Evolutionary conservation across 2,888 invertebrate species (phyloP), one percentile per base, ranked within the genome.

Genomic region (Drosophila nigritarsus): DNA sequence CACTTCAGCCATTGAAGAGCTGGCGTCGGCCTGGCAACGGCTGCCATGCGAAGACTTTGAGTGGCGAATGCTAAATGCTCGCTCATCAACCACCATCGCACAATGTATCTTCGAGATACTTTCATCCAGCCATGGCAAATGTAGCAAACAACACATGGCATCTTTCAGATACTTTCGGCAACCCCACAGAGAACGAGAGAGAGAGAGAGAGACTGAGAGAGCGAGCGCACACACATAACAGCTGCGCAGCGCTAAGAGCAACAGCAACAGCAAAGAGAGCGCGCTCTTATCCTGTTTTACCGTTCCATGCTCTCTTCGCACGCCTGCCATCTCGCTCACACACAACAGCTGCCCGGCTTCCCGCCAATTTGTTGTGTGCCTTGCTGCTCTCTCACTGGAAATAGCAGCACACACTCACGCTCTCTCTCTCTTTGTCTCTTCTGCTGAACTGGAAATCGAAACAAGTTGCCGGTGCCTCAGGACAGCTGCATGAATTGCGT

Each of bases 1-100:
- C 58, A 73, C 62, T 78, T 72, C 82, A 83, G 83, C 89, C 89
- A 91, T 87, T 82, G 72, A 80, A 69, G 83, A 82, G 87, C 79
- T 55, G 27, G 55, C 66, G 73, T 56, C 42, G 56, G 63, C 66
- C 66, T 63, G 73, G 65, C 75, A 75, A 73, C 68, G 67, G 49
- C 68, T 70, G 76, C 81, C 79, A 82, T 77, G 82, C 70, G 84
- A 72, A 69, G 80, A 63, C 80, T 80, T 84, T 69, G 75, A 86
- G 78, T 77, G 79, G 86, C 82, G 75, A 85, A 73, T 78, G 78
- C 79, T 68, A 81, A 82, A 80, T 81, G 78, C 75, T 70, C 74
- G 71, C 45, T 64, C 72, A 75, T 73, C 71, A 78, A 78, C 82
- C 83, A 78, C 76, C 78, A 79, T 69, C 65, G 53, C 60, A 34